Evolutionary conservation across 1,140 invertebrate species (phyloP), one percentile per base, ranked within the genome.

Genomic region (Tetranychus cinnabarinus): DNA sequence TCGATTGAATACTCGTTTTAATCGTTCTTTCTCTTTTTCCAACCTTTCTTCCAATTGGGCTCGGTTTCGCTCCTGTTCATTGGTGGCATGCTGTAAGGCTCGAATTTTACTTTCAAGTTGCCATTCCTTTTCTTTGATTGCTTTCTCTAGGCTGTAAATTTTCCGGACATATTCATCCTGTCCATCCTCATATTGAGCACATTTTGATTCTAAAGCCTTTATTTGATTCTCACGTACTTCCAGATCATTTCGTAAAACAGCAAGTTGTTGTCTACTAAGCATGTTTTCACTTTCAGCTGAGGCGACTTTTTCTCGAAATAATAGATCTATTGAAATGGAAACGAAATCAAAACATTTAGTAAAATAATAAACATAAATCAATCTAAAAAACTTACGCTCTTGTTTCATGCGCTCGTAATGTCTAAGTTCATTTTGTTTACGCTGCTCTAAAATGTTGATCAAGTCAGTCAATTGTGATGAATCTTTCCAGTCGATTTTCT

Each of bases 121-220:
- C 60, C 72, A 69, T 64, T 75, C 70, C 31, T 77, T 66, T 63
- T 58, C 69, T 67, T 70, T 68, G 48, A 75, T 72, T 2, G 71
- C 73, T 7, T 73, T 74, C 62, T 77, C 74, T 58, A 72, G 72
- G 36, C 67, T 68, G n/a, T 75, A 72, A 12, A 78, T 58, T 54
- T 68, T 66, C 33, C 64, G 60, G 15, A 55, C 45, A 36, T 71
- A 62, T 6, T 70, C 64, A 31, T 68, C 65, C 15, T 68, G 64
- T 8, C 64, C 63, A 47, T 68, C 66, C 59, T 74, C 72, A 48
- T 69, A 56, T 23, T 57, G 63, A 6, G 67, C 59, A 23, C 72
- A 61, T 54, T 69, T 67, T 1, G 63, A 64, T 59, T 74, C 72
- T 42, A 71, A 59, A 55, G 67, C 63, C 39, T 66, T 62, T 2